These are phyloP conservation scores for Propithecus perrieri DNA, from an alignment of 2,797 vertebrate genomes.

Conservation along the genomic window DNA sequence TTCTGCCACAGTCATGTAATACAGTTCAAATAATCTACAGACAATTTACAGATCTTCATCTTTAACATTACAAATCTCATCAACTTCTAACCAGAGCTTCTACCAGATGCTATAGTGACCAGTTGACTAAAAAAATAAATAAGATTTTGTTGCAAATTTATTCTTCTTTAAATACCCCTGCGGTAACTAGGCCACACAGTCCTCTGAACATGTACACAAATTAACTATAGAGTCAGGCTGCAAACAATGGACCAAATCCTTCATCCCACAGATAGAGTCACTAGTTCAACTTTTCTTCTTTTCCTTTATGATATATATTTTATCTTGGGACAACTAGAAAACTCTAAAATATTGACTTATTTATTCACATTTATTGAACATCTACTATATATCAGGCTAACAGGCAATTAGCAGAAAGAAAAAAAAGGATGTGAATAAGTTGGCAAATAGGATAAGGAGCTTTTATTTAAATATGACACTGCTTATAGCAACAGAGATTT, in stretches of 20 bases:
- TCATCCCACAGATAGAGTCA: not conserved
- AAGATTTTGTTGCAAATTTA: not conserved
- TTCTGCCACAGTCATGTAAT: not conserved
- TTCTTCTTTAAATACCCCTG: not conserved
- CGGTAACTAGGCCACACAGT: not conserved
- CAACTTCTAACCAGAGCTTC: not conserved
- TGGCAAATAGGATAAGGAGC: not conserved
- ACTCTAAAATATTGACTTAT: not conserved
- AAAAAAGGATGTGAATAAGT: not conserved
- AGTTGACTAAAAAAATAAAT: not conserved
- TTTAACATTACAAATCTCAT: constrained; percentile 15
- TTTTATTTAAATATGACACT: constrained; percentile 26
- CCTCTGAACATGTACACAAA: not conserved
- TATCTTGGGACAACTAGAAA: not conserved
- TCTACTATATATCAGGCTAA: not conserved
- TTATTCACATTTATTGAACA: constrained; percentile 7
- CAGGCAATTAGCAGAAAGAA: not conserved
- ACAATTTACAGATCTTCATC: not conserved
- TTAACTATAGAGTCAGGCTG: not conserved
- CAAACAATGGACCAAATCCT: not conserved
- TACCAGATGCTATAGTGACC: not conserved
- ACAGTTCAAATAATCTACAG: constrained; percentile 9
- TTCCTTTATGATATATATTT: constrained; percentile 13
- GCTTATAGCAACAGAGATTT: not conserved
- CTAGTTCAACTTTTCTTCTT: not conserved